A percentile compares a stretch with the other conserved stretches of the same genome.
Evolutionary conservation across 2,113 vertebrate genomes (phyloP).

Genomic region (Proteles cristata): DNA sequence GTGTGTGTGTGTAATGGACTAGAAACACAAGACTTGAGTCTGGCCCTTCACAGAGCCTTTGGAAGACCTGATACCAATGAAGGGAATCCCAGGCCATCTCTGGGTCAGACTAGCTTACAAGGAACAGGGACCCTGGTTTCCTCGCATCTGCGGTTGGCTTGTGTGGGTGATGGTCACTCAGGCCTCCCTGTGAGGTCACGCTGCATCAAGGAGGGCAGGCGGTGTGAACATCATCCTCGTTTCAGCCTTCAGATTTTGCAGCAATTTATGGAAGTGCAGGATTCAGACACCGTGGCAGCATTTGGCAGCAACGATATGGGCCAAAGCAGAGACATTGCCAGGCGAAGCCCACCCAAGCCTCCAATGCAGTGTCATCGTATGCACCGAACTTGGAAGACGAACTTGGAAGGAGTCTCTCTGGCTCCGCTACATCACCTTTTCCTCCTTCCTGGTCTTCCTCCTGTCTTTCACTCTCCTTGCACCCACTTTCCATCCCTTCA

Average conservation of each 20-base stretch:
- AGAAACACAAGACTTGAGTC: neutral
- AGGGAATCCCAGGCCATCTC: neutral
- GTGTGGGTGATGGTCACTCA: too few relatives aligned
- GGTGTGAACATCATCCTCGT: rapidly evolving
- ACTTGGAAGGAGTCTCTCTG: neutral
- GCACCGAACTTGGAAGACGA: rapidly evolving
- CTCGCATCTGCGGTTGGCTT: neutral
- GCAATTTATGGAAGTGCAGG: rapidly evolving
- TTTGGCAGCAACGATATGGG: neutral
- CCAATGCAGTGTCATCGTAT: rapidly evolving
- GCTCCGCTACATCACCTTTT: rapidly evolving
- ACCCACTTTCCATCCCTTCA: neutral
- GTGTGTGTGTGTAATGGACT: too few relatives aligned
- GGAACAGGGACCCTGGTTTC: rapidly evolving
- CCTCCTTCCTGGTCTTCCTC: too few relatives aligned
- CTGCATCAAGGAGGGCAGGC: neutral
- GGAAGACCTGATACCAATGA: neutral
- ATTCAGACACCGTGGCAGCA: neutral
- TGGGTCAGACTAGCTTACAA: neutral
- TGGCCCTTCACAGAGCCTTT: neutral
- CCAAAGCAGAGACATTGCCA: neutral
- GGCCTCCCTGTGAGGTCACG: neutral
- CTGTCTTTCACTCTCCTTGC: neutral
- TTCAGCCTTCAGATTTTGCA: rapidly evolving
- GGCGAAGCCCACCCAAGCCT: neutral